Base-by-base conservation (phyloP, 2,888 invertebrate genomes). In the Rhagonycha lutea region DNA sequence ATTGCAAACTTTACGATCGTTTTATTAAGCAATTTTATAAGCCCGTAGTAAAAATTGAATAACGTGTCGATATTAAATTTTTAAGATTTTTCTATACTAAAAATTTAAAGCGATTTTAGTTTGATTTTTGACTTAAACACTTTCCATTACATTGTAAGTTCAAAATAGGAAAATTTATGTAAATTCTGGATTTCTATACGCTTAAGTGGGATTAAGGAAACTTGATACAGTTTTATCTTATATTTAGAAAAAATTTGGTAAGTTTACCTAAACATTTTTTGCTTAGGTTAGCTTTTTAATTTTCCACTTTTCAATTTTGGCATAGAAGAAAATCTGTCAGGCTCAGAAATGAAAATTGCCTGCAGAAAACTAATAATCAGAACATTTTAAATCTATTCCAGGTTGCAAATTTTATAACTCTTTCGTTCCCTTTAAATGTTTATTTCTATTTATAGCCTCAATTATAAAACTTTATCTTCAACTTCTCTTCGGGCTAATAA, bases 1-100 rank as follows among this genome's bases (percentile, higher is more conserved):
- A 68, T 32, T 68, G 68, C 32, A 65, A 65, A 65, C 24, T 65
- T 65, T 65, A 65, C 63, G 63, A 26, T 65, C 24, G 23, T 65
- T 65, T 65, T 65, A 65, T 65, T 65, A 65, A 65, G 26, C 24
- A 26, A 23, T 24, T 65, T 65, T 65, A 65, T 65, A 65, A n/a
- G 23, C 63, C 63, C n/a, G 23, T 65, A 65, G 47, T 47, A 47
- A 47, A 47, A 47, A 24, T 24, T 65, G 63, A 24, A 65, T 14
- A 24, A 65, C 24, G 14, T 26, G 63, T 65, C 63, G 63, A 65
- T 65, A 65, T 65, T 65, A 65, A 23, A 65, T 65, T 65, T 65
- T 65, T 65, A 65, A 65, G 63, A 24, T 65, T 26, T 65, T 65
- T 65, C 63, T 65, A 26, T 65, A 65, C 63, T 47, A 47, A 47